phyloP scores from a whole-genome alignment of 1,140 invertebrate species.

The Yoshiicerus persimilis region DNA sequence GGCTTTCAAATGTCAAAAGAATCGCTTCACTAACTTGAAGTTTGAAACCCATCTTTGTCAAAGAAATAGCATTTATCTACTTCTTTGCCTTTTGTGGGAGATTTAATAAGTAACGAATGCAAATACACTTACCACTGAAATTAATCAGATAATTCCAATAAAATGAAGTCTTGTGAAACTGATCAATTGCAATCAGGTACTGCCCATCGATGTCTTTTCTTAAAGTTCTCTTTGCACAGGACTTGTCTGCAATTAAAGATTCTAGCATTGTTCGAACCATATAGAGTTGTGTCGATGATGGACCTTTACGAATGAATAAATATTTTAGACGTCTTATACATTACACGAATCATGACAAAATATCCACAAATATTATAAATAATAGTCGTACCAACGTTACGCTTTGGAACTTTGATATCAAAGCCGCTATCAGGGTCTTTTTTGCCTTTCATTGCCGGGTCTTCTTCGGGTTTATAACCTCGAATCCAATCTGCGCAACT shows the following conservation, averaged over 20 bases:
- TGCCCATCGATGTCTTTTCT: slow-evolving; percentile 95
- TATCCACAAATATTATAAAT: not conserved
- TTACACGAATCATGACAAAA: too few species aligned
- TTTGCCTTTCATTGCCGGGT: slow-evolving; percentile 92
- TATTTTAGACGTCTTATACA: too few species aligned
- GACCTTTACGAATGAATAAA: slow-evolving; percentile 59
- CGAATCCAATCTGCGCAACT: slow-evolving; percentile 95
- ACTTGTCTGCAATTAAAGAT: slow-evolving; percentile 95
- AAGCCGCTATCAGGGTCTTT: slow-evolving; percentile 91
- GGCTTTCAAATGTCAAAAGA: too few species aligned
- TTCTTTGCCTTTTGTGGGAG: too few species aligned
- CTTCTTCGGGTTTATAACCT: slow-evolving; percentile 86
- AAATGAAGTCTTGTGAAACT: slow-evolving; percentile 94
- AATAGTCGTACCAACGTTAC: slow-evolving; percentile 79
- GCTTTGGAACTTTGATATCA: slow-evolving; percentile 85
- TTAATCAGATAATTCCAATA: slow-evolving; percentile 95
- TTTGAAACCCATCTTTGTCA: too few species aligned
- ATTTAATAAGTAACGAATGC: too few species aligned
- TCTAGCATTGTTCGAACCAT: slow-evolving; percentile 99
- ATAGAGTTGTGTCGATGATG: slow-evolving; percentile 91
- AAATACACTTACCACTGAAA: slow-evolving; percentile 70
- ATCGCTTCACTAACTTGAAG: too few species aligned
- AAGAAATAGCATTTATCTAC: too few species aligned
- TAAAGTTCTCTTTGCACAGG: slow-evolving; percentile 88
- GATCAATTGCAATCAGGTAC: slow-evolving; percentile 87